Evolutionary conservation across 2,797 vertebrate genomes (phyloP), one percentile per base, ranked within the genome.

Genomic region (Manis javanica): DNA sequence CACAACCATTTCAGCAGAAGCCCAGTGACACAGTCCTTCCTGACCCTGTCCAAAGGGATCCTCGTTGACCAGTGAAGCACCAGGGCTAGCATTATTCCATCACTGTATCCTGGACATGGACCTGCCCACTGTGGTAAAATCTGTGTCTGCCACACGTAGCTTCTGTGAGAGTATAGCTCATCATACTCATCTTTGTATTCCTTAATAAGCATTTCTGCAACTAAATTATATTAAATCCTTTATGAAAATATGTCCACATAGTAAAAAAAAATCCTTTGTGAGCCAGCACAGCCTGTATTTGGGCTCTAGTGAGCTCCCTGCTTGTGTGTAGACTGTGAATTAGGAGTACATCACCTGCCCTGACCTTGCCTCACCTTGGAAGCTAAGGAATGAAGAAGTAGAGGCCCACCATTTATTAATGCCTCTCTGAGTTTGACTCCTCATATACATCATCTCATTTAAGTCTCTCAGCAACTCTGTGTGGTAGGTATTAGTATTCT

Each of bases 71-170:
- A 3, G 29, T 2, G 68, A 79, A 21, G 57, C 59, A 23, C 11
- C 13, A 34, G 57, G 18, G 12, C 11, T 78, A 31, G 7, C 12
- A 9, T 29, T 34, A 51, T 37, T 49, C 26, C 24, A 42, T 13
- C 42, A 7, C 29, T 18, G 5, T 3, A 4, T 46, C 74, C 3
- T 7, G 75, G 75, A 9, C 29, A 5, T 13, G 16, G 42, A 39
- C 55, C 49, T 37, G 26, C 61, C 0, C 12, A 4, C 53, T 29
- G 3, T 18, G 1, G 6, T 66, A 18, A 69, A 34, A 39, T 8
- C 9, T 34, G 16, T 31, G 39, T 29, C 21, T 26, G 37, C 29
- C 2, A 0, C 5, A 0, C n/a, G 34, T 2, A n/a, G 12, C 51
- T 37, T 49, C 64, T 16, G 34, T 61, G 64, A 63, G 31, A 23